Percentiles rank a stretch among this genome's conserved stretches.
Evolutionary conservation across 2,888 invertebrate species (phyloP).

Genomic region (Cephus sareptanus): DNA sequence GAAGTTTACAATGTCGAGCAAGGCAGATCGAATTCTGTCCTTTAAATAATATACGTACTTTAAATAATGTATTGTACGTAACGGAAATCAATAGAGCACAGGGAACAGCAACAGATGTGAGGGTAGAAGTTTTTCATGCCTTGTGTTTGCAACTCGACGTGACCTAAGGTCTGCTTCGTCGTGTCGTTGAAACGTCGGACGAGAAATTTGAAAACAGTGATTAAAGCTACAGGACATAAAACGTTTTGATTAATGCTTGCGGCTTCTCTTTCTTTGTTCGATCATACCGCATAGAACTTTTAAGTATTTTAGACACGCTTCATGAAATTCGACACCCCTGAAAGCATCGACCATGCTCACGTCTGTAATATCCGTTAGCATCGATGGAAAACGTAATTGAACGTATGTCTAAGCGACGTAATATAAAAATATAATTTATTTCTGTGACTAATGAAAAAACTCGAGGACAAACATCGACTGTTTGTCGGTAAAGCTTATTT

Average conservation of each 20-base stretch:
- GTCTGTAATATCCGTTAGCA: background rate
- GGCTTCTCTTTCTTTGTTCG: background rate
- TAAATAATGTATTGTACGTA: constrained; percentile 24
- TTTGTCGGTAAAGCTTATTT: background rate
- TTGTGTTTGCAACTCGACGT: constrained; percentile 15
- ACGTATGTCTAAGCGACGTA: background rate
- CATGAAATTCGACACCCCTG: background rate
- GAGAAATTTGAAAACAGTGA: background rate
- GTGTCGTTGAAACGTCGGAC: background rate
- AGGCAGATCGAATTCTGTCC: constrained; percentile 1
- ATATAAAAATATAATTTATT: background rate
- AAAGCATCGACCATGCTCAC: background rate
- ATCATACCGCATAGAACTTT: background rate
- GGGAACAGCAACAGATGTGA: constrained; percentile 26
- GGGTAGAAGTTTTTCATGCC: constrained; percentile 14
- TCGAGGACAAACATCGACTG: background rate
- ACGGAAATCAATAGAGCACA: constrained; percentile 4
- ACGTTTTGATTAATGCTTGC: background rate
- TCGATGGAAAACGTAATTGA: background rate
- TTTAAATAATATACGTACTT: constrained; percentile 22
- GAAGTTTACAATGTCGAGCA: background rate
- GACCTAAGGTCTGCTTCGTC: background rate
- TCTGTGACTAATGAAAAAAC: background rate
- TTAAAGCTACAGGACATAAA: background rate
- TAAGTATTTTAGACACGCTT: background rate